Percentiles rank a stretch among this genome's conserved stretches.
Evolutionary conservation across 2,888 invertebrate species (phyloP).

Genomic region (Noctuana brunneofusca): DNA sequence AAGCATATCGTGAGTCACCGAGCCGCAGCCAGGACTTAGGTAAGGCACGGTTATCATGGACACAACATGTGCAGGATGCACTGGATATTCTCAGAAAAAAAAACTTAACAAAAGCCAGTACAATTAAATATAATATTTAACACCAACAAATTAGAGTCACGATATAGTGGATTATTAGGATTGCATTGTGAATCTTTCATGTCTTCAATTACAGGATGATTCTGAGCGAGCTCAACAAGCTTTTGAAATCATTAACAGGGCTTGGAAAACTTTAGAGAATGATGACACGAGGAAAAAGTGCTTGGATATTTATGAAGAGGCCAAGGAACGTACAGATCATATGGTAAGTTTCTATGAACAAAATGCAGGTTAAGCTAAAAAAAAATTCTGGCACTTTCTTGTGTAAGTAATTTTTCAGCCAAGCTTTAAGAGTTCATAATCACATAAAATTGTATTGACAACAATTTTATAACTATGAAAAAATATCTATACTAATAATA

Average conservation of each 20-base stretch:
- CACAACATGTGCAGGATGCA: slow-evolving; percentile 22
- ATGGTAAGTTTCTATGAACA: slow-evolving; percentile 85
- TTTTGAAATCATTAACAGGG: slow-evolving; percentile 96
- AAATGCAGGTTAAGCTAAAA: too few species aligned
- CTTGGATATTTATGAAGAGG: slow-evolving; percentile 98
- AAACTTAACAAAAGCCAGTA: slow-evolving; percentile 30
- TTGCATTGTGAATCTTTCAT: neutral
- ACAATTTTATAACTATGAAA: too few species aligned
- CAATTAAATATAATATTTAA: slow-evolving; percentile 21
- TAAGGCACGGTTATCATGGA: slow-evolving; percentile 56
- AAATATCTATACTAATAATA: too few species aligned
- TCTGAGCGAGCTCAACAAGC: slow-evolving; percentile 96
- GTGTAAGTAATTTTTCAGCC: too few species aligned
- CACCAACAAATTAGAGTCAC: slow-evolving; percentile 16
- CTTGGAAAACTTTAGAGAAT: slow-evolving; percentile 97
- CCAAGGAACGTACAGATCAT: slow-evolving; percentile 95
- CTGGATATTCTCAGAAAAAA: neutral
- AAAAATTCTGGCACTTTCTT: too few species aligned
- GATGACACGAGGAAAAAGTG: slow-evolving; percentile 97
- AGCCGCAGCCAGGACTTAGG: slow-evolving; percentile 59
- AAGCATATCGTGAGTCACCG: slow-evolving; percentile 59
- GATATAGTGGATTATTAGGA: neutral
- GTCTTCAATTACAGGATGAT: slow-evolving; percentile 88
- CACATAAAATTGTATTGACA: too few species aligned
- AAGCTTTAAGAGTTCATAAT: too few species aligned